Conservation (phyloP, 2,113 vertebrate species). For the Osmerus mordax region DNA sequence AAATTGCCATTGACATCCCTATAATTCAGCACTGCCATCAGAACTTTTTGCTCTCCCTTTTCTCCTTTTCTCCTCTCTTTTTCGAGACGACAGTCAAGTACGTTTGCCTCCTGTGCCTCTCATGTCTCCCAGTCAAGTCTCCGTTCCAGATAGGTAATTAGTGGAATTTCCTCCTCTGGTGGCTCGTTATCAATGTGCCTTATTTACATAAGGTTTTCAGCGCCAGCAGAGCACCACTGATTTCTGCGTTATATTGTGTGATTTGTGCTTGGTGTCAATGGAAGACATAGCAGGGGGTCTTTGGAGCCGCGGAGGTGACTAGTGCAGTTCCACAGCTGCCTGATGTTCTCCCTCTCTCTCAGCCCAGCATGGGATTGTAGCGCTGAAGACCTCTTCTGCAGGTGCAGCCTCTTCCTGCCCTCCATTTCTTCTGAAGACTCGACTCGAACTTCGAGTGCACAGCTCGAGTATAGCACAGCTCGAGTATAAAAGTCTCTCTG, state of each 20-base stretch:
- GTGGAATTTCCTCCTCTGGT: constrained; percentile 66
- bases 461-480: constrained; percentile 12
- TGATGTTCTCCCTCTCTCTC: constrained; percentile 5
- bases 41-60: constrained; percentile 52
- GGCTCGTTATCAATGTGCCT: constrained; percentile 61
- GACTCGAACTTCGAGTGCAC: constrained; percentile 46
- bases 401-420: constrained; percentile 68
- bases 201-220: constrained; percentile 69
- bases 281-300: constrained; percentile 53
- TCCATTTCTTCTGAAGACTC: constrained; percentile 63
- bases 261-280: constrained; percentile 36
- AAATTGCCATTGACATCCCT: too few relatives aligned
- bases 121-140: constrained; percentile 42
- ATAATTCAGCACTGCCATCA: constrained; percentile 58
- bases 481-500: constrained; percentile 60
- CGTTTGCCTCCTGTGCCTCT: constrained; percentile 59
- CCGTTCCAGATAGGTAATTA: constrained; percentile 58
- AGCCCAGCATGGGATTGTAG: constrained; percentile 56
- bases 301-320: constrained; percentile 47
- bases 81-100: constrained; percentile 35
- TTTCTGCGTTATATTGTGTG: constrained; percentile 46
- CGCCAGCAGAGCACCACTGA: constrained; percentile 45
- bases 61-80: constrained; percentile 45
- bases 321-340: background rate
- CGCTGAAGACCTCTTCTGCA: constrained; percentile 67